Evolutionary conservation across 2,797 vertebrate genomes (phyloP).

Genomic region (Brachymystax lenok): DNA sequence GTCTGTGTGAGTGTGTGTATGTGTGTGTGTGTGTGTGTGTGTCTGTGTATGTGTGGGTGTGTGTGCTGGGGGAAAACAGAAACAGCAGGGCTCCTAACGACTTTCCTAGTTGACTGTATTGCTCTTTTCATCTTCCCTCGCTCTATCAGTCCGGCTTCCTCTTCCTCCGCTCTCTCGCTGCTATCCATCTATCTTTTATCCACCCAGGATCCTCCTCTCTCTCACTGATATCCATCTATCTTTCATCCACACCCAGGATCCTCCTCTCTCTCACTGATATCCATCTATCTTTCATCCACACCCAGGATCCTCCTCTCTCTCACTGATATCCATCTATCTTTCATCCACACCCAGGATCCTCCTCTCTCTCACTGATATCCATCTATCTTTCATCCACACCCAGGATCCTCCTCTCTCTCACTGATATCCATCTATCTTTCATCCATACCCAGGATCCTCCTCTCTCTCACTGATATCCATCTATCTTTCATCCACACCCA

Average conservation of each 20-base stretch:
- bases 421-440: conserved; percentile 25
- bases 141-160: background rate
- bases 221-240: conserved; percentile 21
- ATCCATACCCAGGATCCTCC: conserved; percentile 11
- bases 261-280: background rate
- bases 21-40: no score
- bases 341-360: conserved; percentile 14
- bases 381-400: no score
- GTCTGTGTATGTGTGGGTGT: no score
- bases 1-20: no score
- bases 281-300: no score
- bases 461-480: no score
- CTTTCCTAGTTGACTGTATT: background rate
- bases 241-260: conserved; percentile 14
- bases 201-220: background rate
- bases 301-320: conserved; percentile 1
- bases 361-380: background rate
- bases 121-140: background rate
- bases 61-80: background rate
- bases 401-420: conserved; percentile 4
- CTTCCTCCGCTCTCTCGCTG: conserved; percentile 6
- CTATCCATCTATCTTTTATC: no score
- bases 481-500: no score
- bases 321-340: conserved; percentile 19
- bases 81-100: background rate